Conservation (phyloP, 30 jellyfish, hydroid and myxozoan species). For the Aurelia sp. region DNA sequence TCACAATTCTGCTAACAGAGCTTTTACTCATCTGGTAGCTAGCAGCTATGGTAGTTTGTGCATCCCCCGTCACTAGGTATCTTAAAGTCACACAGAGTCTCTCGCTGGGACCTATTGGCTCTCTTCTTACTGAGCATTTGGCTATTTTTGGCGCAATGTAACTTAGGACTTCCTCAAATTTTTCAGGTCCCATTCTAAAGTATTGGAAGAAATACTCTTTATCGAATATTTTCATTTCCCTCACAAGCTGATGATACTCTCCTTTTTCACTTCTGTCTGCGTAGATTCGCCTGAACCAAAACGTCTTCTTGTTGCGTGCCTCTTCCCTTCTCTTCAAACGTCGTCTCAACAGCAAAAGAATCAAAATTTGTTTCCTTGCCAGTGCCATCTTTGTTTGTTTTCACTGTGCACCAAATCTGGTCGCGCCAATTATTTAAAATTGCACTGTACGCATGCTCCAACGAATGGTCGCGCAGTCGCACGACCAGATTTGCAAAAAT, state of each 20-base stretch:
- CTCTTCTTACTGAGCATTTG: conserved; percentile 27
- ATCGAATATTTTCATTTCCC: no score
- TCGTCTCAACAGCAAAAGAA: conserved; percentile 8
- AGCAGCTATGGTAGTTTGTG: conserved; percentile 47
- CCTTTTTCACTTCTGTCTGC: not conserved
- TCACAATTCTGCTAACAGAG: conserved; percentile 33
- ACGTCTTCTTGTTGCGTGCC: not conserved
- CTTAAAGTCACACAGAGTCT: conserved; percentile 51
- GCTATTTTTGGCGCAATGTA: conserved; percentile 36
- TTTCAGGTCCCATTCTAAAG: conserved; percentile 41
- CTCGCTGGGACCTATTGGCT: conserved; percentile 62
- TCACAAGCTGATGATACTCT: no score
- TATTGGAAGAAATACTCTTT: conserved; percentile 31
- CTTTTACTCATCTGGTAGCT: conserved; percentile 33
- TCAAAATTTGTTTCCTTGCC: not conserved
- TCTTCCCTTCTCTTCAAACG: not conserved
- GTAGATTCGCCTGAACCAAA: not conserved
- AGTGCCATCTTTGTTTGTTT: not conserved
- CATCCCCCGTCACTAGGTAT: conserved; percentile 50
- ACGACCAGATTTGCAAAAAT: no score
- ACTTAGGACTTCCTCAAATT: conserved; percentile 36
- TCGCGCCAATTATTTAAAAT: no score
- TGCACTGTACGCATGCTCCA: no score
- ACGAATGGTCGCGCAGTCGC: no score
- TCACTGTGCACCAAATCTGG: no score